These are phyloP conservation scores for Pelodiscus sinensis DNA, from an alignment of 2,113 vertebrate species.

Conservation along the genomic window DNA sequence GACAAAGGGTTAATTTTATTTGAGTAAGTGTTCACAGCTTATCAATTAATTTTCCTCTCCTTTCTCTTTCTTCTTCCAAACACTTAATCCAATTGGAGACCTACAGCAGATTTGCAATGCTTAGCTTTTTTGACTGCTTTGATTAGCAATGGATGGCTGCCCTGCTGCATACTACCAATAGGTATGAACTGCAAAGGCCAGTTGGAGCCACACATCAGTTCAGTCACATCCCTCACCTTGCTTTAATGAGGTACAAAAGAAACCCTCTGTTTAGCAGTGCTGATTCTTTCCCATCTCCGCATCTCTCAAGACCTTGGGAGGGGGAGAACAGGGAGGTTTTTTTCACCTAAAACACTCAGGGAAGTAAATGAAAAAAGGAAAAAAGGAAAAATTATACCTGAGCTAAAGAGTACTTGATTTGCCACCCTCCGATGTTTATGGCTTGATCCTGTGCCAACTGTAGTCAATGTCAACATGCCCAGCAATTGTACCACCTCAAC, in stretches of 20 bases:
- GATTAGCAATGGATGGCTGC: conserved; percentile 39
- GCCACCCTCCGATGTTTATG: neutral
- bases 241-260: neutral
- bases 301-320: neutral
- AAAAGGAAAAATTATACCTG: neutral
- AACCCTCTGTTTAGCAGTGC: neutral
- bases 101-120: neutral
- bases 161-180: neutral
- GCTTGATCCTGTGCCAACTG: neutral
- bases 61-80: neutral
- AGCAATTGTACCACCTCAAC: neutral
- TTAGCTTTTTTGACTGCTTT: conserved; percentile 58
- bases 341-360: neutral
- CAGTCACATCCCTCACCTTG: neutral
- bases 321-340: neutral
- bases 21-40: conserved; percentile 25
- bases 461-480: neutral
- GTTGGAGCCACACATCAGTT: neutral
- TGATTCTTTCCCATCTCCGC: neutral
- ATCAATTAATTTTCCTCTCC: conserved; percentile 40
- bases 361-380: neutral
- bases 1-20: neutral
- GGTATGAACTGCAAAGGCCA: neutral
- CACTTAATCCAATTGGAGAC: neutral
- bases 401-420: neutral